A percentile compares a stretch with the other conserved stretches of the same genome.
Evolutionary conservation across 2,888 invertebrate species (phyloP).

Genomic region (Lysandra bellargus): DNA sequence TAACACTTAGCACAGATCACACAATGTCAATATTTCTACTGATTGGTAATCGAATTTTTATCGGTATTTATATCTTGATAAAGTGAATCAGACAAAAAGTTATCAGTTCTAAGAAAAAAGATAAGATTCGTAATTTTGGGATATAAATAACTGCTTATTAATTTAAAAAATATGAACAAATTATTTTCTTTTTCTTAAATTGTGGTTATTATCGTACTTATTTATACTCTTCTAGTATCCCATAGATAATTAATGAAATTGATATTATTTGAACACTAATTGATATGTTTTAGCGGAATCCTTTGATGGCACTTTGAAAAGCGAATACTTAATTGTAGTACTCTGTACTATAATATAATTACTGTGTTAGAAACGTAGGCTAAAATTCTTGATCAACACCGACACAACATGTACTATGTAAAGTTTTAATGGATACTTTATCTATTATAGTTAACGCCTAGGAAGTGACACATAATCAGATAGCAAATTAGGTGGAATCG

Average conservation of each 20-base stretch:
- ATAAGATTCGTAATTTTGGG: neutral
- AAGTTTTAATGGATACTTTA: neutral
- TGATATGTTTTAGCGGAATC: too few species aligned
- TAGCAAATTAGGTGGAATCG: neutral
- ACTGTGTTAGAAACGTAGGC: too few species aligned
- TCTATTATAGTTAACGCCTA: neutral
- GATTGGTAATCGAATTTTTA: neutral
- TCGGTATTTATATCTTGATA: neutral
- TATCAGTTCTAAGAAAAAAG: neutral
- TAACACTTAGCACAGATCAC: neutral
- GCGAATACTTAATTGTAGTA: too few species aligned
- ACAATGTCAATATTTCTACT: neutral
- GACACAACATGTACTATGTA: too few species aligned
- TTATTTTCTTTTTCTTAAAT: neutral
- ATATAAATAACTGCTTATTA: neutral
- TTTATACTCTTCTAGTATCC: too few species aligned
- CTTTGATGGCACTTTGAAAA: too few species aligned
- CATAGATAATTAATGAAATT: neutral
- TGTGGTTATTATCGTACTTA: too few species aligned
- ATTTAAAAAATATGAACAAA: neutral
- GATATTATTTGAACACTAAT: too few species aligned
- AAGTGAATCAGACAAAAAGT: neutral
- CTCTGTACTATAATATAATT: too few species aligned
- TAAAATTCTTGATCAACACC: too few species aligned
- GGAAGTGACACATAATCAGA: slow-evolving; percentile 2